Percentiles rank a stretch among this genome's conserved stretches.
Conservation (phyloP, 1,140 invertebrate species). For the Spodoptera frugiperda region DNA sequence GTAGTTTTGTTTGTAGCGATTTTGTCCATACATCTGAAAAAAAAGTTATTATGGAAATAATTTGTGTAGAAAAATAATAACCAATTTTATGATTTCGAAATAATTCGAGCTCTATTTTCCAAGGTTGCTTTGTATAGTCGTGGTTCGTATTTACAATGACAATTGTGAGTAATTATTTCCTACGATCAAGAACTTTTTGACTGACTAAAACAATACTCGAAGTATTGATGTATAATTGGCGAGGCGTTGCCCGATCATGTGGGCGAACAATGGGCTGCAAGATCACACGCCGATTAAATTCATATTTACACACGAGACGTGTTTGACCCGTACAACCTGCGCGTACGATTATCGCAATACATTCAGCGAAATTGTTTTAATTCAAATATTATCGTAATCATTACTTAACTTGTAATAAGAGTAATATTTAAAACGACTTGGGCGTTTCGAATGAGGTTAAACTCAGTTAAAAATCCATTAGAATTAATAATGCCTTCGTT, state of each 20-base stretch:
- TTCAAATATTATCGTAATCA: neutral
- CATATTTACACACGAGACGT: slow-evolving; percentile 24
- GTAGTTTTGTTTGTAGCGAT: neutral
- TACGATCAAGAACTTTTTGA: slow-evolving; percentile 59
- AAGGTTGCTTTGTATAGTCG: neutral
- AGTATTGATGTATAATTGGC: slow-evolving; percentile 31
- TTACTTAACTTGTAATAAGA: neutral
- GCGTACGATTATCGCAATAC: neutral
- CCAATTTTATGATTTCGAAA: too few relatives aligned
- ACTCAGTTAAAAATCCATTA: slow-evolving; percentile 19
- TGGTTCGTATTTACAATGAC: slow-evolving; percentile 63
- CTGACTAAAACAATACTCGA: slow-evolving; percentile 55
- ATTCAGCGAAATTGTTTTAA: neutral
- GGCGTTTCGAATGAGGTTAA: neutral
- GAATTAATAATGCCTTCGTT: slow-evolving; percentile 15
- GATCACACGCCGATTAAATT: slow-evolving; percentile 37
- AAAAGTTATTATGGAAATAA: too few relatives aligned
- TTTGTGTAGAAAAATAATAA: too few relatives aligned
- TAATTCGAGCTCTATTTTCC: neutral
- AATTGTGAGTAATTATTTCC: slow-evolving; percentile 61
- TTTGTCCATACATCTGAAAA: too few relatives aligned
- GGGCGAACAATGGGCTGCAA: slow-evolving; percentile 31
- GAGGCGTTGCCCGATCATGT: slow-evolving; percentile 3
- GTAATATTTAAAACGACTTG: neutral
- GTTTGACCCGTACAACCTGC: slow-evolving; percentile 14